Evolutionary conservation across 2,797 vertebrate species (phyloP).

Genomic region (Triplophysa yarkandensis): DNA sequence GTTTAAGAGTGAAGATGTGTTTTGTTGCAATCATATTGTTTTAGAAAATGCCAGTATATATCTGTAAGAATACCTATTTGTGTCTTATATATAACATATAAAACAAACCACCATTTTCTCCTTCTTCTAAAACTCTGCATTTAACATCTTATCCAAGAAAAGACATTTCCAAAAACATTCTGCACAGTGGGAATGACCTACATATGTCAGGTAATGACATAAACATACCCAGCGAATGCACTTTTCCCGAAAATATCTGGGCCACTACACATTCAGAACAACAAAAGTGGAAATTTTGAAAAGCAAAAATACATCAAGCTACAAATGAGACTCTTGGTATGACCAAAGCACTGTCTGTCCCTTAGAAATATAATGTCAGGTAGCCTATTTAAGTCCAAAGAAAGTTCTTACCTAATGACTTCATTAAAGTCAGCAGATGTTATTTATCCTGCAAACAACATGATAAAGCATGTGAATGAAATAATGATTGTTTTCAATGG

Average conservation of each 20-base stretch:
- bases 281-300: not conserved
- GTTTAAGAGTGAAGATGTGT: no score
- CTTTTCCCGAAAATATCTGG: not conserved
- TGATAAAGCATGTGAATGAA: constrained; percentile 19
- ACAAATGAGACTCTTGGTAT: not conserved
- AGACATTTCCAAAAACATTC: not conserved
- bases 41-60: not conserved
- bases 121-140: not conserved
- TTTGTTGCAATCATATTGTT: not conserved
- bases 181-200: not conserved
- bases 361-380: not conserved
- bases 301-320: not conserved
- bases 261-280: not conserved
- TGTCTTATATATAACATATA: no score
- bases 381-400: constrained; percentile 3
- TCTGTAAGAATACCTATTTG: no score
- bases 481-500: constrained; percentile 27
- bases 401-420: constrained; percentile 11
- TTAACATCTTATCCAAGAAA: no score
- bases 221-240: not conserved
- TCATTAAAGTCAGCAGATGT: not conserved
- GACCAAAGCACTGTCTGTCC: not conserved
- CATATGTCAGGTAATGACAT: not conserved
- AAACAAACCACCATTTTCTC: not conserved
- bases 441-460: constrained; percentile 15